A percentile compares a stretch with the other conserved stretches of the same genome.
Conservation (phyloP, 2,888 invertebrate species). For the Drosophila putrida region DNA sequence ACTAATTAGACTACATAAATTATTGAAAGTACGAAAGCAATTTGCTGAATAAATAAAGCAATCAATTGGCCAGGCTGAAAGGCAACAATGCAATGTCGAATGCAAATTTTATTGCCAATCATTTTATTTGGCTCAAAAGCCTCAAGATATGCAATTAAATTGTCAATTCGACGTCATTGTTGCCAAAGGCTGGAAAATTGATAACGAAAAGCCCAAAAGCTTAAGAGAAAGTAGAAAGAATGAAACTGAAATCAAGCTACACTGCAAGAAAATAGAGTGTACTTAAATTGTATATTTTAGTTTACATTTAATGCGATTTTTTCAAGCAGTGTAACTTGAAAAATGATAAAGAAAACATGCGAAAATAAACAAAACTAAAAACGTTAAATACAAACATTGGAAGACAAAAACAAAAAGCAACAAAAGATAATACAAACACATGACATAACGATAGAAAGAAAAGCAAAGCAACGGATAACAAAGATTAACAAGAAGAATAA, state of each 20-base stretch:
- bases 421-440: slow-evolving; percentile 32
- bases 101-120: slow-evolving; percentile 10
- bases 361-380: slow-evolving; percentile 14
- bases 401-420: slow-evolving; percentile 26
- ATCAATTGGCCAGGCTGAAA: slow-evolving; percentile 7
- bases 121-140: background rate
- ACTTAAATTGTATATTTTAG: background rate
- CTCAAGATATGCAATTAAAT: slow-evolving; percentile 22
- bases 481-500: slow-evolving; percentile 34
- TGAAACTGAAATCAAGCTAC: slow-evolving; percentile 5
- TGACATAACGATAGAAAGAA: slow-evolving; percentile 23
- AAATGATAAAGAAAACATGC: slow-evolving; percentile 31
- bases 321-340: slow-evolving; percentile 26
- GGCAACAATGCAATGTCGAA: slow-evolving; percentile 25
- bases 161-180: slow-evolving; percentile 26
- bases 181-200: slow-evolving; percentile 14
- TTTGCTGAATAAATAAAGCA: slow-evolving; percentile 31
- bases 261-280: slow-evolving; percentile 22
- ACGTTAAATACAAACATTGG: slow-evolving; percentile 38
- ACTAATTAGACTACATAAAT: slow-evolving; percentile 33
- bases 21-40: slow-evolving; percentile 21
- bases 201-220: slow-evolving; percentile 1
- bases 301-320: background rate
- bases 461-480: slow-evolving; percentile 29
- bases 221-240: slow-evolving; percentile 3